Conservation (phyloP, 2,113 vertebrate genomes). For the Bufo gargarizans region DNA sequence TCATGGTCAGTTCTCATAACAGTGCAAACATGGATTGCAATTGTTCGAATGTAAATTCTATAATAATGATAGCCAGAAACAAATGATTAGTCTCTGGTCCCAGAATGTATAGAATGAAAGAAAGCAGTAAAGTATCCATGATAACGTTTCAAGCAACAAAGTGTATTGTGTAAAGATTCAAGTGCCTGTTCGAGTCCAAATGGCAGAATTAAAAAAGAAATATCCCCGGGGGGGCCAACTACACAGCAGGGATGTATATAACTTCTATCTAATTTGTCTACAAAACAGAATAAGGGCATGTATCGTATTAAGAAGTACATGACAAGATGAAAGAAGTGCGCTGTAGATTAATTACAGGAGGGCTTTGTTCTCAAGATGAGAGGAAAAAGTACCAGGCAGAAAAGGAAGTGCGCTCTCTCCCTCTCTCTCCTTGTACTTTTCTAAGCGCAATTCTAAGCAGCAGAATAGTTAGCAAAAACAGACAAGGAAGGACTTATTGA, state of each 20-base stretch:
- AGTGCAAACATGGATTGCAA: too few species aligned
- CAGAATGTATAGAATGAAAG: background rate
- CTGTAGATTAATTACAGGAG: constrained; percentile 46
- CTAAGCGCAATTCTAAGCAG: background rate
- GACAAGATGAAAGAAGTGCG: constrained; percentile 22
- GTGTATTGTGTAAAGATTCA: background rate
- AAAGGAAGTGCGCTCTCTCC: background rate
- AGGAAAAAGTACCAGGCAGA: background rate
- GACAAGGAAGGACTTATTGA: too few species aligned
- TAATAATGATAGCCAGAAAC: background rate
- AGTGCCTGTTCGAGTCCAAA: background rate
- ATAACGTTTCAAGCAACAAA: background rate
- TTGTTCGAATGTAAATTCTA: background rate
- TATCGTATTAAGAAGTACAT: constrained; percentile 25
- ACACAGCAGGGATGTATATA: background rate
- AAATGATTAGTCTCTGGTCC: background rate
- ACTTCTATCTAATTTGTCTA: constrained; percentile 38
- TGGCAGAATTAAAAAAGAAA: background rate
- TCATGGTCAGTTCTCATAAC: too few species aligned
- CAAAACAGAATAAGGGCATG: constrained; percentile 38
- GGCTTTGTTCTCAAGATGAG: background rate
- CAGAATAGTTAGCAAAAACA: background rate
- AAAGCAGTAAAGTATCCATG: background rate
- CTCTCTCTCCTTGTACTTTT: background rate
- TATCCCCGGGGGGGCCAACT: background rate